Conservation (phyloP, 2,797 vertebrate genomes). For the Erpetoichthys calabaricus region DNA sequence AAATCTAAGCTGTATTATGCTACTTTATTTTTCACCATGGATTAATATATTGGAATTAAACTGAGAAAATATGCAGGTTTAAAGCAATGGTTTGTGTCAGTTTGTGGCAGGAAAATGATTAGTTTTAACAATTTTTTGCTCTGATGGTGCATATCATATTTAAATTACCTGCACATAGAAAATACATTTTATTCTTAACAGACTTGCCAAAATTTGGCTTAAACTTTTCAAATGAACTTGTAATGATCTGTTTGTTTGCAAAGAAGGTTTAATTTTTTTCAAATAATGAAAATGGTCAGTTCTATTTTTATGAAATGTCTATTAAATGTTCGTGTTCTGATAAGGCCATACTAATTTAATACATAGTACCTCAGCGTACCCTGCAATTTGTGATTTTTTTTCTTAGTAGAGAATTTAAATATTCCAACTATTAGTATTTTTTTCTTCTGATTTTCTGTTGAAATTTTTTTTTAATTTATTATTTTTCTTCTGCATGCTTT, state of each 20-base stretch:
- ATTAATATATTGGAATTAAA: neutral
- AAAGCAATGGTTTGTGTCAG: neutral
- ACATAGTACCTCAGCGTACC: too few species aligned
- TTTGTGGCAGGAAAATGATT: neutral
- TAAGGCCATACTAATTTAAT: too few species aligned
- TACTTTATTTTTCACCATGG: neutral
- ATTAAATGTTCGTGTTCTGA: too few species aligned
- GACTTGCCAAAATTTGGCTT: neutral
- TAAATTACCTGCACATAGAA: neutral
- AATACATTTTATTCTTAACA: neutral
- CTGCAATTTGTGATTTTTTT: too few species aligned
- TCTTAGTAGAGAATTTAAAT: too few species aligned
- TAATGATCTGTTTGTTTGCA: neutral
- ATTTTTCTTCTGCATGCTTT: too few species aligned
- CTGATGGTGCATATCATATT: neutral
- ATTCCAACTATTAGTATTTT: too few species aligned
- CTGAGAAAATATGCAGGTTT: neutral
- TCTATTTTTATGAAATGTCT: too few species aligned
- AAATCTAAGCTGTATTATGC: neutral
- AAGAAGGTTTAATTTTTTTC: neutral
- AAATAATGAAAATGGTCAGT: too few species aligned
- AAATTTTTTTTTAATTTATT: too few species aligned
- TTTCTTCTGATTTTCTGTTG: too few species aligned
- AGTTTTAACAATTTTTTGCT: neutral
- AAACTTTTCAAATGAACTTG: neutral